phyloP scores from a whole-genome alignment of 2,113 vertebrate species.

The Seriola quinqueradiata region DNA sequence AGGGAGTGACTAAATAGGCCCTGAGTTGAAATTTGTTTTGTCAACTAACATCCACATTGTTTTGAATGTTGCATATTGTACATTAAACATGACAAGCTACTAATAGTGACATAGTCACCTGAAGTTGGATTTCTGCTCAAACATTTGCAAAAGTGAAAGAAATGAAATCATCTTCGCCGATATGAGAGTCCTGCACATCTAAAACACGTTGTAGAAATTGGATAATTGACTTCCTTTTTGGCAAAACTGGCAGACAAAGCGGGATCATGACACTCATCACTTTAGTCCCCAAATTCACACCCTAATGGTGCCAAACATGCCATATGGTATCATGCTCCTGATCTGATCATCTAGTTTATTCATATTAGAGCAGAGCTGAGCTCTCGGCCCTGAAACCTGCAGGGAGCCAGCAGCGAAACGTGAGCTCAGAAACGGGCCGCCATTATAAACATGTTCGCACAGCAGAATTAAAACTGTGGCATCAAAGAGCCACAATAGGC shows the following conservation, averaged over 20 bases:
- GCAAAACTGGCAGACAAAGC: constrained; percentile 25
- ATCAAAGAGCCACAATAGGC: constrained; percentile 55
- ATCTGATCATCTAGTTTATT: constrained; percentile 40
- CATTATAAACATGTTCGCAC: constrained; percentile 36
- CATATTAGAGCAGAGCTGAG: constrained; percentile 25
- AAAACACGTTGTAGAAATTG: neutral
- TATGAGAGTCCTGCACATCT: neutral
- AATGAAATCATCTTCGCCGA: neutral
- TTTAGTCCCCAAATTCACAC: constrained; percentile 44
- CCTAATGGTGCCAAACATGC: constrained; percentile 39
- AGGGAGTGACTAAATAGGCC: neutral
- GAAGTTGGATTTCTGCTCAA: neutral
- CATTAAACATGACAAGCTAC: neutral
- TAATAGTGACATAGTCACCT: neutral
- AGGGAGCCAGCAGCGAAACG: neutral
- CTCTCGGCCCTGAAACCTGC: constrained; percentile 16
- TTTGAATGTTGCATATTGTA: neutral
- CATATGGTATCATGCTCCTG: constrained; percentile 33
- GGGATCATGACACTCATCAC: constrained; percentile 13
- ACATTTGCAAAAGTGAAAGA: neutral
- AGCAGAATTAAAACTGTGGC: constrained; percentile 57
- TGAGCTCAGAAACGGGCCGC: constrained; percentile 2
- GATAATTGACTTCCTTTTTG: constrained; percentile 36
- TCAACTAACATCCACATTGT: neutral
- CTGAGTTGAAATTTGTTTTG: neutral